These are phyloP conservation scores for Montipora sp. DNA, from an alignment of 64 coral and sea anemone genomes.

Conservation along the genomic window DNA sequence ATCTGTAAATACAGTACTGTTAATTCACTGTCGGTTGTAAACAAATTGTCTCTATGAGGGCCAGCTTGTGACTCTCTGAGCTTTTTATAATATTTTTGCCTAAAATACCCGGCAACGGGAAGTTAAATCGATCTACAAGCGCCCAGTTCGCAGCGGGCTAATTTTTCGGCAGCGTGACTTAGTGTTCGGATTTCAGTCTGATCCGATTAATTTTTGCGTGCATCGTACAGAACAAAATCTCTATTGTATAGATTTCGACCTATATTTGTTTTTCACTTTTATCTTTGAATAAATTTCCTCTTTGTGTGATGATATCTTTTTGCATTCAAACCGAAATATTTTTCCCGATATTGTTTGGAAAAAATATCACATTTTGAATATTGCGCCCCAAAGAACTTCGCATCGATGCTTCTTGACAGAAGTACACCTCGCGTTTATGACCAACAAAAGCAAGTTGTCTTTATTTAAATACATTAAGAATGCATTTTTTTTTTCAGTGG, in stretches of 20 bases:
- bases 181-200: background rate
- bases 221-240: background rate
- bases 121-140: too few species aligned
- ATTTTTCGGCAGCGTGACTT: background rate
- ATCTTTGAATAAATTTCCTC: background rate
- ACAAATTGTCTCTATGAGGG: too few species aligned
- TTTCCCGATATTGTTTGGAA: background rate
- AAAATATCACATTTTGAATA: background rate
- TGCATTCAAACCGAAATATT: background rate
- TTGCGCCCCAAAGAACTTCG: background rate
- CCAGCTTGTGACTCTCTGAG: too few species aligned
- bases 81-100: too few species aligned
- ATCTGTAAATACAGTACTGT: too few species aligned
- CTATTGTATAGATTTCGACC: background rate
- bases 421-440: background rate
- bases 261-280: constrained; percentile 3
- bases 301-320: background rate
- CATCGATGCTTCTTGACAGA: background rate
- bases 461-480: constrained; percentile 18
- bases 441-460: background rate
- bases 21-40: too few species aligned
- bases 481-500: background rate
- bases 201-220: background rate
- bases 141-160: background rate
- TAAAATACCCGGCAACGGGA: too few species aligned